phyloP scores from a whole-genome alignment of 1,140 invertebrate genomes.

The Drosophila triauraria region DNA sequence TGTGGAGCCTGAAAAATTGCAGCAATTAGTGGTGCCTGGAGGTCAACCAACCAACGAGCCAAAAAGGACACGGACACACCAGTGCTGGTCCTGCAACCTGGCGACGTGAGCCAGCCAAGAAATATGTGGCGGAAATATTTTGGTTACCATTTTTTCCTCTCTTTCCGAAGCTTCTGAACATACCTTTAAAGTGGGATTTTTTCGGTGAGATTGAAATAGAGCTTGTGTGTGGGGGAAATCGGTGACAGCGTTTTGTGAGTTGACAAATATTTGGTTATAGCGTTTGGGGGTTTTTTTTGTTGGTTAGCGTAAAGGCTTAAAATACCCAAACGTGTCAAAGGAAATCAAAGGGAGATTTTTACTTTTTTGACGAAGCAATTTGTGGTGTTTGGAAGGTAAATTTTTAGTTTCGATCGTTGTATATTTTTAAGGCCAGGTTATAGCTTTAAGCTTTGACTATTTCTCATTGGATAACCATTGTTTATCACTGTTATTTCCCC shows the following conservation, averaged over 20 bases:
- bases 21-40: slow-evolving; percentile 63
- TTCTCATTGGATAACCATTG: background rate
- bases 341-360: background rate
- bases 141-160: slow-evolving; percentile 13
- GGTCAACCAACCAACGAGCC: slow-evolving; percentile 61
- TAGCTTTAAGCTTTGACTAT: too few relatives aligned
- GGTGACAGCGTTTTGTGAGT: slow-evolving; percentile 18
- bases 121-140: slow-evolving; percentile 46
- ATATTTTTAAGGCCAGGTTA: too few relatives aligned
- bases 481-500: background rate
- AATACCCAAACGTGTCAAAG: background rate
- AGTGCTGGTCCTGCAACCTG: slow-evolving; percentile 40
- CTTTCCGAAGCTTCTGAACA: slow-evolving; percentile 2
- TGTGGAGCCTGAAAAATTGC: slow-evolving; percentile 61
- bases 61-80: slow-evolving; percentile 49
- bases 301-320: background rate
- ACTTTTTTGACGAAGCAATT: background rate
- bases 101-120: slow-evolving; percentile 48
- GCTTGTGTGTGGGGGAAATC: slow-evolving; percentile 1
- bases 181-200: slow-evolving; percentile 30
- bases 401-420: too few relatives aligned
- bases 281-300: background rate
- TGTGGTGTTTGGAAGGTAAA: too few relatives aligned
- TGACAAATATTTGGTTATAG: slow-evolving; percentile 16
- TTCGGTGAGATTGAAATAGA: slow-evolving; percentile 9